Evolutionary conservation across 2,888 invertebrate species (phyloP), one percentile per base, ranked within the genome.

Genomic region (Cephalotes varians): DNA sequence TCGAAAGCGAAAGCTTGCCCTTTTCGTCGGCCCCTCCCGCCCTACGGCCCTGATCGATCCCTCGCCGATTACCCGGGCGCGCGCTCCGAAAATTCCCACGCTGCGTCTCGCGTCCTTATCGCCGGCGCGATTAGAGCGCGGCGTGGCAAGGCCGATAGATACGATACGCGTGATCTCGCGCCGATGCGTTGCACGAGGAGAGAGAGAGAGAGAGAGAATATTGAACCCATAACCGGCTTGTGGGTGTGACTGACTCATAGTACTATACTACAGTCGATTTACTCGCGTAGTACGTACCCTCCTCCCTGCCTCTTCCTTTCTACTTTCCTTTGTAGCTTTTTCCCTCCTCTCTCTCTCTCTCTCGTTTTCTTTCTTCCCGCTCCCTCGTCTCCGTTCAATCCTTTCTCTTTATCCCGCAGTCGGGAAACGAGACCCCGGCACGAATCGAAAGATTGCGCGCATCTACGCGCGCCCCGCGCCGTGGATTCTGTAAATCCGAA

Each of bases 211-310:
- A 51, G 15, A 31, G 10, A 94, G 93, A 93, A 91, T 93, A 92
- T 94, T 93, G 93, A 79, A 69, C 12, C 37, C 25, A 79, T 25
- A 79, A 76, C 37, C 71, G 34, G 31, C 56, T 79, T 58, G 71
- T 58, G 71, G 71, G 71, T 69, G 71, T 69, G 69, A 77, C 67
- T 77, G 49, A 76, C 67, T 76, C 76, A 94, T 93, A 94, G 92
- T 94, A 94, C 88, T 84, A 94, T 94, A 94, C 89, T 84, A 94
- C 92, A 93, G 93, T 91, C 93, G 93, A 92, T 93, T 93, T 93
- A 94, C 92, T 92, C 90, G 91, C 86, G 87, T 93, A 93, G 93
- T 93, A 93, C 89, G 62, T 21, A 4, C 21, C 87, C 88, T 80
- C 84, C 54, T 54, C 21, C 21, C 56, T 62, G 6, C 47, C 12